Evolutionary conservation across 2,113 vertebrate species (phyloP).

Genomic region (Physeter macrocephalus): DNA sequence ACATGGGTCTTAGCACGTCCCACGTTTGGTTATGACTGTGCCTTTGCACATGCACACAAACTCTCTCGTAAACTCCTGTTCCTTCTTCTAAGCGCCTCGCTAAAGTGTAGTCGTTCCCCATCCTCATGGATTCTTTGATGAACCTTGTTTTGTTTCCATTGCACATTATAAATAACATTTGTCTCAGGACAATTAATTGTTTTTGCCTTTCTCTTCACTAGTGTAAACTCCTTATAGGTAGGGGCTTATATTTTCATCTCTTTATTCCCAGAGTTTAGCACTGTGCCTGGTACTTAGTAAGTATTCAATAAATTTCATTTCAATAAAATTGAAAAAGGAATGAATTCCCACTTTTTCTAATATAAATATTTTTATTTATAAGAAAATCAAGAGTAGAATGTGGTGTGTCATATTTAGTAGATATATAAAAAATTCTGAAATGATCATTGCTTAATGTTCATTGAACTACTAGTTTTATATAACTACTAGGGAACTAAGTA

Average conservation of each 20-base stretch:
- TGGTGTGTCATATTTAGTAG: not conserved
- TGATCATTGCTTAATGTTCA: not conserved
- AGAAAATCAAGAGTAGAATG: not conserved
- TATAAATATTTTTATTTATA: slow-evolving; percentile 26
- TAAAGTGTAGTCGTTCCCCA: not conserved
- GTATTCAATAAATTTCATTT: not conserved
- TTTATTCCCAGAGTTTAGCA: not conserved
- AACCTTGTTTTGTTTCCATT: not conserved
- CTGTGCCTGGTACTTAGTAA: not conserved
- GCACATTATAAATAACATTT: not conserved
- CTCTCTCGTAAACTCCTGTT: not conserved
- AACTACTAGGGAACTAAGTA: not conserved
- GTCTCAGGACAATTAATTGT: not conserved
- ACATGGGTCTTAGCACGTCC: not conserved
- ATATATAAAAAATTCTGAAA: not conserved
- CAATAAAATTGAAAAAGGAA: not conserved
- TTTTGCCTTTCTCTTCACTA: slow-evolving; percentile 21
- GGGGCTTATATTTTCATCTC: not conserved
- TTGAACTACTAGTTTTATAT: not conserved
- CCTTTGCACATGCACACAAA: not conserved
- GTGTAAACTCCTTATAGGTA: not conserved
- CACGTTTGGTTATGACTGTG: not conserved
- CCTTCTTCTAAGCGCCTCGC: not conserved
- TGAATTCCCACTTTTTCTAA: not conserved
- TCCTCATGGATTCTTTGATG: not conserved